Conservation (phyloP, 2,113 vertebrate genomes). For the Hoplias malabaricus region DNA sequence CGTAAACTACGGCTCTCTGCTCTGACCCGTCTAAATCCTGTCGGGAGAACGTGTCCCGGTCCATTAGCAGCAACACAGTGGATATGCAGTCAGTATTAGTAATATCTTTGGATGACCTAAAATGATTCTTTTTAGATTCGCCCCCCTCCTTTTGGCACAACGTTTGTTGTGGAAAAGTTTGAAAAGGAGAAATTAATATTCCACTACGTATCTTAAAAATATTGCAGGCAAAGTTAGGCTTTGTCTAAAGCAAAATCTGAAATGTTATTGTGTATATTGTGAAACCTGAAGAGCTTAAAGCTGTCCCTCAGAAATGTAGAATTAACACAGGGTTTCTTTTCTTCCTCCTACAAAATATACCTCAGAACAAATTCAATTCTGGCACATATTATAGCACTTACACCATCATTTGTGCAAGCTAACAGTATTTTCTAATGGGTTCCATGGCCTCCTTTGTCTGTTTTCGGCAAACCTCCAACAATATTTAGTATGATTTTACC, state of each 20-base stretch:
- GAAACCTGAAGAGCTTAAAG: slow-evolving; percentile 32
- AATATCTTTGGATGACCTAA: slow-evolving; percentile 44
- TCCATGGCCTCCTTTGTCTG: slow-evolving; percentile 9
- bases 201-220: slow-evolving; percentile 14
- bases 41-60: slow-evolving; percentile 14
- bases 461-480: slow-evolving; percentile 61
- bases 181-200: slow-evolving; percentile 2
- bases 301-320: slow-evolving; percentile 61
- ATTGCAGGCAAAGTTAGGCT: slow-evolving; percentile 4
- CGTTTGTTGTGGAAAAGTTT: slow-evolving; percentile 17
- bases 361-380: slow-evolving; percentile 70
- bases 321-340: slow-evolving; percentile 77
- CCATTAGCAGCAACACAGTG: slow-evolving; percentile 13
- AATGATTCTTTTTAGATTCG: slow-evolving; percentile 24
- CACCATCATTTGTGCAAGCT: slow-evolving; percentile 45
- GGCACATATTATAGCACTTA: slow-evolving; percentile 51
- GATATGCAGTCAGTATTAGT: slow-evolving; percentile 41
- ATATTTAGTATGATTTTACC: slow-evolving; percentile 20
- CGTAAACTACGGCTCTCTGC: slow-evolving; percentile 87
- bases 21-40: slow-evolving; percentile 64
- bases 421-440: slow-evolving; percentile 30
- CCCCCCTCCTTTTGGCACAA: slow-evolving; percentile 41
- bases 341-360: slow-evolving; percentile 73
- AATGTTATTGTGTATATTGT: slow-evolving; percentile 36
- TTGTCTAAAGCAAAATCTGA: background rate